A percentile compares a stretch with the other conserved stretches of the same genome.
These are phyloP conservation scores for Drosophila willistoni DNA, from an alignment of 1,140 invertebrate genomes.

Conservation along the genomic window DNA sequence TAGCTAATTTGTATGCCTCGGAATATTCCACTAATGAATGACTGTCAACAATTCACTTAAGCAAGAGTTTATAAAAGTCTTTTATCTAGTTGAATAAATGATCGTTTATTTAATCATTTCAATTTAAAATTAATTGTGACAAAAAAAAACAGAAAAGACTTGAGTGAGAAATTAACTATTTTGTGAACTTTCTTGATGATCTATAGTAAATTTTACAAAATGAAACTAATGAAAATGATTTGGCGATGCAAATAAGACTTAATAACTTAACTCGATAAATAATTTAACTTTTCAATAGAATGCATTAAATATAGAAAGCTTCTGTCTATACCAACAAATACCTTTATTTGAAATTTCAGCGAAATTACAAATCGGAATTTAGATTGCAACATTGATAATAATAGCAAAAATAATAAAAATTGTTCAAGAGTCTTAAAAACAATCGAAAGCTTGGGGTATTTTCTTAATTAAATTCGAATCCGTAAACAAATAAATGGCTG, in stretches of 20 bases:
- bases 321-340: too few relatives aligned
- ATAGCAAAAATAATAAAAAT: not conserved
- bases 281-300: too few relatives aligned
- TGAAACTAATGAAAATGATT: too few relatives aligned
- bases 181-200: too few relatives aligned
- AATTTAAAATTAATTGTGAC: not conserved
- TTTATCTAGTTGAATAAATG: not conserved
- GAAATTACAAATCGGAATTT: not conserved
- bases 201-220: too few relatives aligned
- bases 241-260: too few relatives aligned
- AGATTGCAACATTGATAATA: not conserved
- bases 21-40: constrained; percentile 45
- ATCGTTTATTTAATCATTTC: not conserved
- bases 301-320: too few relatives aligned
- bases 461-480: not conserved
- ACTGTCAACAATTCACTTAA: constrained; percentile 42
- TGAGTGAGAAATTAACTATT: too few relatives aligned
- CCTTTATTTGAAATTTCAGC: too few relatives aligned
- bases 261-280: too few relatives aligned
- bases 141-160: not conserved
- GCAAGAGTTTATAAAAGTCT: constrained; percentile 13
- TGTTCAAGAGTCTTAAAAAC: not conserved
- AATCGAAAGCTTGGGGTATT: not conserved
- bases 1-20: constrained; percentile 1
- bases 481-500: not conserved